These are phyloP conservation scores for Anhinga rufa DNA, from an alignment of 2,113 vertebrate species.

Conservation along the genomic window DNA sequence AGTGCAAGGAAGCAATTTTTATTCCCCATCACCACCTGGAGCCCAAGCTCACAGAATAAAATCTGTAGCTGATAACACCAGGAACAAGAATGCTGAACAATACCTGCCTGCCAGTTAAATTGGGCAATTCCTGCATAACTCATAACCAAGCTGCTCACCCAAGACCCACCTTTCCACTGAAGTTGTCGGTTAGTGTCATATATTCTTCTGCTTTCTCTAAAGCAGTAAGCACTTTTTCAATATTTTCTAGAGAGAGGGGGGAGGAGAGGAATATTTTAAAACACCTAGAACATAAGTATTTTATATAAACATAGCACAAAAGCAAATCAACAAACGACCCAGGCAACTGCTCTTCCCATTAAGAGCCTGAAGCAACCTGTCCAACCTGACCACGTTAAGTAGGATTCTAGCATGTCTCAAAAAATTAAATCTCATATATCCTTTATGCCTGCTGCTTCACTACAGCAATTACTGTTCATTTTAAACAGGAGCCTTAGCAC, in stretches of 20 bases:
- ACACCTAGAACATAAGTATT: background rate
- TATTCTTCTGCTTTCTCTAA: constrained; percentile 87
- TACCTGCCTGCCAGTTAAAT: background rate
- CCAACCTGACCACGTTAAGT: rapidly evolving
- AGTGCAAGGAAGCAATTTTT: background rate
- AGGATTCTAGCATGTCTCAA: background rate
- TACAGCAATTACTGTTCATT: background rate
- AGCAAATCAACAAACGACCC: background rate
- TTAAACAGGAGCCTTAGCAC: background rate
- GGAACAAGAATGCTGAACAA: background rate
- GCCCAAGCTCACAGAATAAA: background rate
- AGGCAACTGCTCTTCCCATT: background rate
- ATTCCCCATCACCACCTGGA: background rate
- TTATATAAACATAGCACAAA: background rate
- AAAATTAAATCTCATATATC: background rate
- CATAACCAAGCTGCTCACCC: rapidly evolving
- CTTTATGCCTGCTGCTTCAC: background rate
- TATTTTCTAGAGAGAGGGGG: constrained; percentile 47
- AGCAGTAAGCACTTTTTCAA: constrained; percentile 81
- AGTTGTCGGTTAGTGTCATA: constrained; percentile 79
- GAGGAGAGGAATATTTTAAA: background rate
- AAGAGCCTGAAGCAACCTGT: background rate
- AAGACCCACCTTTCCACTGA: constrained; percentile 82
- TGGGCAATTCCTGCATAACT: background rate
- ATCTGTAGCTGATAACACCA: background rate